Evolutionary conservation across 2,113 vertebrate genomes (phyloP).

Genomic region (Alligator mississippiensis): DNA sequence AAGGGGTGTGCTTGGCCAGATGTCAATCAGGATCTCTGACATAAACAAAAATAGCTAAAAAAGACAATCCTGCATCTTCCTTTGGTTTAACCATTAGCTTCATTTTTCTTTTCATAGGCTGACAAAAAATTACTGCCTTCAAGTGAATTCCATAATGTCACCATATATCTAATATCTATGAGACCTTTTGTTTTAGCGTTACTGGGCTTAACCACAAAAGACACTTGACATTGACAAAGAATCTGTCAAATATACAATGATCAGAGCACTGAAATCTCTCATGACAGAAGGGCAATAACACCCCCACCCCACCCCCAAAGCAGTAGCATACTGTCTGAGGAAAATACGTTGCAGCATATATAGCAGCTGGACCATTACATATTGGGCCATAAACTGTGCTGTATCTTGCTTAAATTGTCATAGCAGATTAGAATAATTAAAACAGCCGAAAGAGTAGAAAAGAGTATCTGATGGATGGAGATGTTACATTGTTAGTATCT

Average conservation of each 20-base stretch:
- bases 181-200: slow-evolving; percentile 80
- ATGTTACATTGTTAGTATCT: slow-evolving; percentile 70
- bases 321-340: slow-evolving; percentile 63
- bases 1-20: slow-evolving; percentile 63
- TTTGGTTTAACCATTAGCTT: slow-evolving; percentile 73
- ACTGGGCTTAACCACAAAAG: slow-evolving; percentile 78
- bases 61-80: slow-evolving; percentile 65
- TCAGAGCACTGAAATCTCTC: slow-evolving; percentile 74
- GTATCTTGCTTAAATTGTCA: slow-evolving; percentile 74
- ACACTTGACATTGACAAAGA: slow-evolving; percentile 82
- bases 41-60: slow-evolving; percentile 75
- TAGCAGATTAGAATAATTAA: slow-evolving; percentile 77
- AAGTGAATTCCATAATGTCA: slow-evolving; percentile 76
- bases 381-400: slow-evolving; percentile 68
- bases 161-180: slow-evolving; percentile 77
- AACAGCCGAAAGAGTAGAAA: slow-evolving; percentile 69
- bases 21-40: slow-evolving; percentile 74
- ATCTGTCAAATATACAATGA: slow-evolving; percentile 77
- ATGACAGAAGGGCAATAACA: slow-evolving; percentile 71
- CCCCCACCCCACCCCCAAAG: slow-evolving; percentile 48
- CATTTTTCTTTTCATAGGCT: slow-evolving; percentile 77
- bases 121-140: slow-evolving; percentile 77
- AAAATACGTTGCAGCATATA: slow-evolving; percentile 62
- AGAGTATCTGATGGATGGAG: slow-evolving; percentile 74
- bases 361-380: slow-evolving; percentile 69